Base-by-base conservation (phyloP, 2,113 vertebrate species). In the Mesembrinibis cayennensis region DNA sequence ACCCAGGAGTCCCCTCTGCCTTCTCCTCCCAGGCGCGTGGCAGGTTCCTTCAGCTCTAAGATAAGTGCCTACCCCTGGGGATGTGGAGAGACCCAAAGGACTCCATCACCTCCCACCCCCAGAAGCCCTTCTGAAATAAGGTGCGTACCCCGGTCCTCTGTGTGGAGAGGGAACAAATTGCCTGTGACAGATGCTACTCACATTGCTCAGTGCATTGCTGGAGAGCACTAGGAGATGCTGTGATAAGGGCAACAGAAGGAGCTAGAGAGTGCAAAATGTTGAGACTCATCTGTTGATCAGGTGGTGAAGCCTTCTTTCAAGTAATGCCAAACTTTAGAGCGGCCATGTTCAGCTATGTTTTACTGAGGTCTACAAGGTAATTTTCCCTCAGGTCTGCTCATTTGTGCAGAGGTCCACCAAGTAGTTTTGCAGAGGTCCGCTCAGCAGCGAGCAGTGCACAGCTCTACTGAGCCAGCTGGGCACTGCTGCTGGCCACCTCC, bases 211-310 rank as follows among this genome's bases (percentile, higher is more conserved):
- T 53, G 81, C 30, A 2, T 38, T 56, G 66, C 78, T 66, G 70
- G 59, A 42, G 89, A 81, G 71, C 72, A 38, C n/a, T 34, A 22
- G 87, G 88, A 90, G 72, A 19, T 70, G 72, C 83, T 79, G 92
- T 2, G 12, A 13, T 32, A 23, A 89, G 94, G 91, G 82, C 42
- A 13, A 21, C 38, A 69, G 58, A 27, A 77, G 58, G 79, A 66
- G 63, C 84, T 53, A 32, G 22, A 6, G 23, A 72, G 58, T 26
- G 42, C 62, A 18, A 29, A 42, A 72, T 6, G 58, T 53, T 95
- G 42, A 7, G 49, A 5, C 53, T 82, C 91, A 96, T 94, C 95
- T 97, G 94, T 95, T 94, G 91, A 93, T 96, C 90, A 36, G 86
- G 65, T 73, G 65, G 26, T 5, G 27, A 50, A n/a, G 32, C 15